Percentiles rank a stretch among this genome's conserved stretches.
Evolutionary conservation across 1,140 invertebrate species (phyloP).

Genomic region (Cydia pomonella): DNA sequence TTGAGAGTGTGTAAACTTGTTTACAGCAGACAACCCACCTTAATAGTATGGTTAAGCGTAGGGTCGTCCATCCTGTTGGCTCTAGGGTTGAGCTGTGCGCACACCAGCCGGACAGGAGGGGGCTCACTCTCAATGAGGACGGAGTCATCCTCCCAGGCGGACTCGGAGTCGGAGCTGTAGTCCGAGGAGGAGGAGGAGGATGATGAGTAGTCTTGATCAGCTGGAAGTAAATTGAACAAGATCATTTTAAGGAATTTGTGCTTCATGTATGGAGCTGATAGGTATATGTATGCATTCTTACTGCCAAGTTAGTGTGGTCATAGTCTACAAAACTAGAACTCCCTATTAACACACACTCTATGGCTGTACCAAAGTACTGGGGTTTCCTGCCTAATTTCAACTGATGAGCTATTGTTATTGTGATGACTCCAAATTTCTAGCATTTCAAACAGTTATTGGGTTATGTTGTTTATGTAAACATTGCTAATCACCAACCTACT

Average conservation of each 20-base stretch:
- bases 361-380: too few relatives aligned
- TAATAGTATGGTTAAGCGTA: slow-evolving; percentile 58
- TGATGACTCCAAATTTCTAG: neutral
- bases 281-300: too few relatives aligned
- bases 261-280: too few relatives aligned
- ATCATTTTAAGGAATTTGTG: neutral
- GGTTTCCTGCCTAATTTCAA: too few relatives aligned
- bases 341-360: too few relatives aligned
- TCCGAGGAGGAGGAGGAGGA: slow-evolving; percentile 58
- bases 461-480: neutral
- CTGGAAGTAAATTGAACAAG: slow-evolving; percentile 36
- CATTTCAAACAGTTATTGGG: neutral
- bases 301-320: too few relatives aligned
- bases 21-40: slow-evolving; percentile 43
- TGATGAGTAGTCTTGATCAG: slow-evolving; percentile 72
- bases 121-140: slow-evolving; percentile 54
- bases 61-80: slow-evolving; percentile 72
- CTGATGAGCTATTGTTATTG: neutral
- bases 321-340: too few relatives aligned
- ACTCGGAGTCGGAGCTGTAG: slow-evolving; percentile 73
- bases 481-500: too few relatives aligned
- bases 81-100: slow-evolving; percentile 59
- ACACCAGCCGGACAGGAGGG: slow-evolving; percentile 46
- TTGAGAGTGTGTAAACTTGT: too few relatives aligned
- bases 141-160: slow-evolving; percentile 71